These are phyloP conservation scores for Indicator maculatus DNA, from an alignment of 2,113 vertebrate genomes.

Conservation along the genomic window DNA sequence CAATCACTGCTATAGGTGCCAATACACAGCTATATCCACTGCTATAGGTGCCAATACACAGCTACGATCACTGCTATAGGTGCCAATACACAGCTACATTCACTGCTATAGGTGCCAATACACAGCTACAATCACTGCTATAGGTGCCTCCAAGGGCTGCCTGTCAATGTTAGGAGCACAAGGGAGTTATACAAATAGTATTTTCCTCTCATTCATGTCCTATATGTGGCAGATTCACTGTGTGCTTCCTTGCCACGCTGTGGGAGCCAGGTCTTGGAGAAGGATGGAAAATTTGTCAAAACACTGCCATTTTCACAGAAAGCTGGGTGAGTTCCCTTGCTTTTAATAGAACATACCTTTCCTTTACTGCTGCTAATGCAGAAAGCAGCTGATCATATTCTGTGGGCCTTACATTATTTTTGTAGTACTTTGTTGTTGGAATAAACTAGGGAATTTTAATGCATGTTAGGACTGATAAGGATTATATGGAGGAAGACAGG, in stretches of 20 bases:
- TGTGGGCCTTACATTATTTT: not conserved
- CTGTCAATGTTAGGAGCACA: not conserved
- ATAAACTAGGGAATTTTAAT: not conserved
- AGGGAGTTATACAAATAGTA: fast-evolving
- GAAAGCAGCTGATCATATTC: constrained; percentile 25
- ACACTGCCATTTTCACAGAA: not conserved
- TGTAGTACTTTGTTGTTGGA: not conserved
- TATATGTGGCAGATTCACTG: not conserved
- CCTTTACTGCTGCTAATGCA: constrained; percentile 29
- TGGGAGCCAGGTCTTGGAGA: not conserved
- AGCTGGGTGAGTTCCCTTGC: constrained; percentile 21
- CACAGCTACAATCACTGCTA: not conserved
- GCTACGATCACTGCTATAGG: no score
- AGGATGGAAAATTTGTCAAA: constrained; percentile 25
- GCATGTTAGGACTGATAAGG: not conserved
- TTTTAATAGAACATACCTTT: constrained; percentile 29
- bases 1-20: no score
- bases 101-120: no score
- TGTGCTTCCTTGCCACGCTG: not conserved
- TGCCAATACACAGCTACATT: no score
- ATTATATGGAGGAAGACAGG: not conserved
- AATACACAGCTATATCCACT: no score
- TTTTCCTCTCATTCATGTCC: not conserved
- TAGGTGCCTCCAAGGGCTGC: not conserved
- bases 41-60: no score